A percentile compares a stretch with the other conserved stretches of the same genome.
phyloP scores from a whole-genome alignment of 2,113 vertebrate species.

The Pygoscelis antarcticus region DNA sequence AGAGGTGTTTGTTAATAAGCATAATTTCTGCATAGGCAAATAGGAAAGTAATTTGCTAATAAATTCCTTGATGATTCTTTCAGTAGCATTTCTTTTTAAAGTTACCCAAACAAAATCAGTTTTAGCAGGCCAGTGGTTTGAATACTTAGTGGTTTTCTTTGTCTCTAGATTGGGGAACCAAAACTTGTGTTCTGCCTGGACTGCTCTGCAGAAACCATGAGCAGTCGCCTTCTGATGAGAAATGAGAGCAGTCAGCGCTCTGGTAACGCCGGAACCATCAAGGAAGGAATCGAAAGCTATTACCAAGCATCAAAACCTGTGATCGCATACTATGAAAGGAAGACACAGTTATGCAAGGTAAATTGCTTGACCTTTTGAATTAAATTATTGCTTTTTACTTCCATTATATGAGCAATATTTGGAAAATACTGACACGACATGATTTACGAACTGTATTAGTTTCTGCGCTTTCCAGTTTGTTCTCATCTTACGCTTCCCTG shows the following conservation, averaged over 20 bases:
- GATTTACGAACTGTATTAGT: not conserved
- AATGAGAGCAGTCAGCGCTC: slow-evolving; percentile 11
- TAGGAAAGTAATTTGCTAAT: not conserved
- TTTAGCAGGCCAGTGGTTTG: not conserved
- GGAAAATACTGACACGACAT: not conserved
- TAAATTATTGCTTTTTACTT: not conserved
- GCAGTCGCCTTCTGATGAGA: slow-evolving; percentile 73
- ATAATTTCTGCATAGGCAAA: not conserved
- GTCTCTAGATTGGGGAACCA: slow-evolving; percentile 84
- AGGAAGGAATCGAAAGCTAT: slow-evolving; percentile 77
- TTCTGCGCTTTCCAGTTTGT: not conserved
- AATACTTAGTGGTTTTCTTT: not conserved
- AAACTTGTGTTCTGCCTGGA: slow-evolving; percentile 84
- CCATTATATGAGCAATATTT: not conserved
- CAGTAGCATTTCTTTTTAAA: not conserved
- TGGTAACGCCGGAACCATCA: not conserved
- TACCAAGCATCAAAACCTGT: slow-evolving; percentile 71
- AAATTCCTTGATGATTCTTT: not conserved
- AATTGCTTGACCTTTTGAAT: not conserved
- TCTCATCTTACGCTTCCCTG: not conserved
- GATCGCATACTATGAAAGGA: slow-evolving; percentile 81
- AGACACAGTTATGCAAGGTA: slow-evolving; percentile 83
- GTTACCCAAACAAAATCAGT: not conserved
- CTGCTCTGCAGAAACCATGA: slow-evolving; percentile 87
- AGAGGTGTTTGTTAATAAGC: not conserved